These are phyloP conservation scores for Lepidurus arcticus DNA, from an alignment of 1,140 invertebrate genomes.

Conservation along the genomic window DNA sequence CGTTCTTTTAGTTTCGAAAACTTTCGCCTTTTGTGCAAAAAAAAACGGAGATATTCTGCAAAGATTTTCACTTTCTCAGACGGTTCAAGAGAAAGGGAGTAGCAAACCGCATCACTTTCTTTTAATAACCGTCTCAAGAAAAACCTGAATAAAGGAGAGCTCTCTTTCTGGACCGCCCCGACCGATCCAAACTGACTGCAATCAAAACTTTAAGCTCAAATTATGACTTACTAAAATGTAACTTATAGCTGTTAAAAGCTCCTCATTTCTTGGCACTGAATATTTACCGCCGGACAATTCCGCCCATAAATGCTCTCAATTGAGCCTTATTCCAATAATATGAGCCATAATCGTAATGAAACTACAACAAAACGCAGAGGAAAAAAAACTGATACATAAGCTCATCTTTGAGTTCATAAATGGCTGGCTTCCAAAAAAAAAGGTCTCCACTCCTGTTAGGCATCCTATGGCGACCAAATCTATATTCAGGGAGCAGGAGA, in stretches of 20 bases:
- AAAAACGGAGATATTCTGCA: not conserved
- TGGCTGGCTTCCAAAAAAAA: too few species aligned
- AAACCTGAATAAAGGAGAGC: constrained; percentile 1
- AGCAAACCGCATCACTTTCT: constrained; percentile 14
- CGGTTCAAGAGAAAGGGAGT: not conserved
- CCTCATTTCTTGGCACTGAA: not conserved
- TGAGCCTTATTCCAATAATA: not conserved
- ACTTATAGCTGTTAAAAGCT: not conserved
- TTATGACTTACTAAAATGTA: constrained; percentile 3
- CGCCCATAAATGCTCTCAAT: not conserved
- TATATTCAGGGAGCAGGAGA: too few species aligned
- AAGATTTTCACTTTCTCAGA: constrained; percentile 7
- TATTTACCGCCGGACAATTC: not conserved
- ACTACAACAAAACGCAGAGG: too few species aligned
- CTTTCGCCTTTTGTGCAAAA: constrained; percentile 1
- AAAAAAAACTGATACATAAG: too few species aligned
- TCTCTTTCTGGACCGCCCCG: not conserved
- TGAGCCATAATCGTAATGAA: too few species aligned
- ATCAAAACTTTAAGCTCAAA: not conserved
- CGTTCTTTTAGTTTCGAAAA: not conserved
- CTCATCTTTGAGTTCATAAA: too few species aligned
- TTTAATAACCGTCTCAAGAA: constrained; percentile 2
- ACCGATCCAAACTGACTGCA: not conserved
- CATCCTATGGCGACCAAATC: too few species aligned
- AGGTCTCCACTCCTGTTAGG: too few species aligned